Base-by-base conservation (phyloP, 2,888 invertebrate genomes). In the Polyploca ridens region DNA sequence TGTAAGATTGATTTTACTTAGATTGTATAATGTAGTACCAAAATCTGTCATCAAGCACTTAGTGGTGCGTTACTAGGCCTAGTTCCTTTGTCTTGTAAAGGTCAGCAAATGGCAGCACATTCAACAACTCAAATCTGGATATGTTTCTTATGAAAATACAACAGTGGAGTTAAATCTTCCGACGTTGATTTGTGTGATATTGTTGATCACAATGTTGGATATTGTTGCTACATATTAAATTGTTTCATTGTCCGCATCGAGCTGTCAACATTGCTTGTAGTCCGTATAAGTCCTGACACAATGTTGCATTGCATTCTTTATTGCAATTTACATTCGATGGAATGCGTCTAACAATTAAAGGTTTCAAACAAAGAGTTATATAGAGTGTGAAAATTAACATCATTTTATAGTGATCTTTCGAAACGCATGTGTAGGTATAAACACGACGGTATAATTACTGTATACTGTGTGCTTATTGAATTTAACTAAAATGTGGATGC, bases 221-320 rank as follows among this genome's bases (percentile, higher is more conserved):
- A 46, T n/a, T 14, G 1, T 3, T 49, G 49, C 49, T 54, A 6
- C 10, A 19, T 7, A 54, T 54, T 19, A 19, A 54, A 54, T 54
- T n/a, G 46, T 46, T 46, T 46, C 46, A 46, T 46, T 46, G n/a
- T 46, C 10, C 19, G 19, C 19, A 19, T 54, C 19, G 54, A 54
- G 19, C 41, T 44, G 19, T 19, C 11, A 5, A 41, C 19, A 61
- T 41, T 44, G 41, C 19, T 38, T 7, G 19, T 16, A 54, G 62
- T 19, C 41, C 59, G 10, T 63, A 58, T 58, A 27, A 41, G 41
- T 33, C 41, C 44, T 8, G n/a, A 54, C 54, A 54, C 19, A 33
- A 59, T 38, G 61, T 61, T 61, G 41, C 61, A 61, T 16, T 61
- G 61, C 41, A 61, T 61, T 61, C 61, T 41, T 41, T 27, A 41